Conservation (phyloP, 2,113 vertebrate species). For the Danionella cerebrum region DNA sequence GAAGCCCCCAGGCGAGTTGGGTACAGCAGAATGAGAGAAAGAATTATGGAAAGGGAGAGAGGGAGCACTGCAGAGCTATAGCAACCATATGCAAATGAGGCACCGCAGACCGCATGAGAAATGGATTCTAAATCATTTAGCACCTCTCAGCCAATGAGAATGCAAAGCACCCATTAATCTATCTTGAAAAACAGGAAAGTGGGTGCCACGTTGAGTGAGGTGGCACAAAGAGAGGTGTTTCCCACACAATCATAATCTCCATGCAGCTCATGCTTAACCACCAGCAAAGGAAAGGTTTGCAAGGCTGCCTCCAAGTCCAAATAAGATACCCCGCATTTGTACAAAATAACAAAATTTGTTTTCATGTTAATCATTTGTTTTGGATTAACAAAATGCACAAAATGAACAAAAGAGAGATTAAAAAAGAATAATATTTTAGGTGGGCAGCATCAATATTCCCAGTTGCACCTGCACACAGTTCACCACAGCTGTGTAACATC, state of each 20-base stretch:
- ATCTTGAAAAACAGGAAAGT: conserved; percentile 22
- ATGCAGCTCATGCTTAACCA: neutral
- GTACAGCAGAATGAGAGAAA: conserved; percentile 10
- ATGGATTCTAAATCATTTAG: conserved; percentile 46
- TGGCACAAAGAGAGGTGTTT: conserved; percentile 17
- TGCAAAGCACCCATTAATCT: conserved; percentile 31
- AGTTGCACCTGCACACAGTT: no score
- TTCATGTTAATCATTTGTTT: no score
- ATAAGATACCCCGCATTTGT: neutral
- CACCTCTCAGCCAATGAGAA: conserved; percentile 38
- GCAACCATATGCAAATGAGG: conserved; percentile 46
- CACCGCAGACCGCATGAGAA: conserved; percentile 23
- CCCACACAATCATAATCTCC: conserved; percentile 13
- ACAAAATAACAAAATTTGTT: no score
- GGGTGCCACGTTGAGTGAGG: neutral
- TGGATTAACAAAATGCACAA: no score
- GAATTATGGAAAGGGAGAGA: conserved; percentile 3
- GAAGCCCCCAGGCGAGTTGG: conserved; percentile 14
- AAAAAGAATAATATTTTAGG: no score
- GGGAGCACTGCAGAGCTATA: conserved; percentile 31
- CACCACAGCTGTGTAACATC: no score
- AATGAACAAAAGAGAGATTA: no score
- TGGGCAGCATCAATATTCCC: no score
- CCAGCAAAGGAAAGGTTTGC: neutral
- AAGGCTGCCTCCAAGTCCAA: neutral